Conservation (phyloP, 1,140 invertebrate species). For the Aphaenogaster rudis region DNA sequence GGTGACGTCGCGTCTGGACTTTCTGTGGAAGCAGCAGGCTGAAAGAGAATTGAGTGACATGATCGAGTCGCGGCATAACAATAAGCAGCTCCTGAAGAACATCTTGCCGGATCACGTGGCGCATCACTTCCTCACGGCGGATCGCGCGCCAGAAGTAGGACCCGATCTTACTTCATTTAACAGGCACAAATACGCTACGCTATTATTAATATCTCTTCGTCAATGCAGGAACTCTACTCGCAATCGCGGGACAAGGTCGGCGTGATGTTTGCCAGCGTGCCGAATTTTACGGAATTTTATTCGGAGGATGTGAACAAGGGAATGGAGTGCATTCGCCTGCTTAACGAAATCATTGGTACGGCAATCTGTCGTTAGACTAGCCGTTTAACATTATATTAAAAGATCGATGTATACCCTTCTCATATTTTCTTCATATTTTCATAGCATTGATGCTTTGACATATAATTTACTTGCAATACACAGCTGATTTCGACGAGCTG, state of each 20-base stretch:
- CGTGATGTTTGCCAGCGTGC: constrained; percentile 99
- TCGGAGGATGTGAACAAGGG: constrained; percentile 99
- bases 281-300: constrained; percentile 99
- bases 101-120: constrained; percentile 99
- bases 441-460: neutral
- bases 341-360: constrained; percentile 99
- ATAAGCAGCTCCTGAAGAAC: constrained; percentile 95
- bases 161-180: neutral
- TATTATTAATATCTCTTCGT: neutral
- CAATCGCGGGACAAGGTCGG: constrained; percentile 97
- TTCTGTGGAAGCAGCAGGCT: constrained; percentile 98
- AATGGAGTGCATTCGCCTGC: constrained; percentile 97
- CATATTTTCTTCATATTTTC: neutral
- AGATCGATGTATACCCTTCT: neutral
- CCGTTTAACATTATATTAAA: neutral
- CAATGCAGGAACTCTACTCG: constrained; percentile 96
- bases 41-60: constrained; percentile 96
- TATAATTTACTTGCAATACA: constrained; percentile 45
- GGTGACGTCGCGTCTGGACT: constrained; percentile 96
- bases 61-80: constrained; percentile 94
- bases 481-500: constrained; percentile 97
- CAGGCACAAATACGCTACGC: neutral
- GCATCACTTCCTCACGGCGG: constrained; percentile 95
- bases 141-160: constrained; percentile 90
- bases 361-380: neutral